phyloP scores from a whole-genome alignment of 2,113 vertebrate genomes.

The Cardinalis cardinalis region DNA sequence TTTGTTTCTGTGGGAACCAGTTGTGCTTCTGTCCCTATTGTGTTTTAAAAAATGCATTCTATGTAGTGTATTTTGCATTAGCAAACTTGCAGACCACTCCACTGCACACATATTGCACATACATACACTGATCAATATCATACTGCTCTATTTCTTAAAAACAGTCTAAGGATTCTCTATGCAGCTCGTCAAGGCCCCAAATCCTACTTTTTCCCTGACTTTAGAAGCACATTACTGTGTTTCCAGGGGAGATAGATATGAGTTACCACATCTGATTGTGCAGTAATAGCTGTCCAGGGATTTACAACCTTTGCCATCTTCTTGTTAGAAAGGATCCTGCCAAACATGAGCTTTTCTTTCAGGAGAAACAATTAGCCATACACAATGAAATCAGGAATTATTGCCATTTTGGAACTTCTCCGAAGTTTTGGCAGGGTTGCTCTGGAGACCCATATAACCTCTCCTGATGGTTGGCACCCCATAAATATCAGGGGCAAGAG shows the following conservation, averaged over 20 bases:
- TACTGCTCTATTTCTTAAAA: background rate
- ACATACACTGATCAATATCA: background rate
- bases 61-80: background rate
- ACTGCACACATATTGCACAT: background rate
- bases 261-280: background rate
- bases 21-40: background rate
- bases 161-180: background rate
- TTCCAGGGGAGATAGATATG: background rate
- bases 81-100: background rate
- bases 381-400: background rate
- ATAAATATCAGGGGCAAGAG: constrained; percentile 15
- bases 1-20: background rate
- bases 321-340: background rate
- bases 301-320: constrained; percentile 27
- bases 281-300: background rate
- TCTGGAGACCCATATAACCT: background rate
- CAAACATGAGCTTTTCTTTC: constrained; percentile 9
- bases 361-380: constrained; percentile 20
- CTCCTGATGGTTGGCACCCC: background rate
- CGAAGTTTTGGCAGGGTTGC: background rate
- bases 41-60: background rate
- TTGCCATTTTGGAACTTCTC: background rate
- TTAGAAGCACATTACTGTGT: background rate
- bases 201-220: background rate
- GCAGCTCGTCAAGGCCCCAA: background rate